Evolutionary conservation across 2,797 vertebrate genomes (phyloP), one percentile per base, ranked within the genome.

Genomic region (Pangasius sanitwongsei): DNA sequence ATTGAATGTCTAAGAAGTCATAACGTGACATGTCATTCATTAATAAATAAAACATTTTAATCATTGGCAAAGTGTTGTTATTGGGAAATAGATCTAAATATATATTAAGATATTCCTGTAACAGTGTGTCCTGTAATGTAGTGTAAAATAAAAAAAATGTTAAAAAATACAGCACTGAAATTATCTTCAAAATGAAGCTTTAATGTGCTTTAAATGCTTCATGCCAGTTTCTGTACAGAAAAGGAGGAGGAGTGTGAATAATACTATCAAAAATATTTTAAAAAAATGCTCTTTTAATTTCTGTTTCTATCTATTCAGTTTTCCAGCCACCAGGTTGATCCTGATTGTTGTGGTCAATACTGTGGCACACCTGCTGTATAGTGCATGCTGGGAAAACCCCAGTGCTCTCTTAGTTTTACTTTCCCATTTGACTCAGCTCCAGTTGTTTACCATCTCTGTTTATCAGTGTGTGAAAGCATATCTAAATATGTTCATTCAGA

Each of bases 321-420:
- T 69, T 85, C 83, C 63, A 50, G n/a, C 0, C 44, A 1, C 34
- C 4, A 37, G 8, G 2, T 18, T 23, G 2, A 50, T 85, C 65
- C 31, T 23, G n/a, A 20, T 34, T 69, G 34, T 11, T 80, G 61
- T 55, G 48, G 4, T 70, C 65, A 25, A 4, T 8, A 25, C 55
- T 53, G 11, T 53, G 69, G n/a, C 44, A 20, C 83, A 85, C 83
- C 83, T 85, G 83, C 63, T 3, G 5, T 83, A 16, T n/a, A 63
- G 81, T 16, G 57, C 37, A 16, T 65, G 37, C 41, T 85, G n/a
- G 83, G 83, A 85, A 84, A 85, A 70, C 55, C 83, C 83, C 83
- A 4, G 25, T 4, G 0, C 44, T 25, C 44, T 0, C 70, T 85
- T 53, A 70, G 16, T 85, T 69, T 85, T 70, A 53, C 48, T 85